Base-by-base conservation (phyloP, 2,113 vertebrate species). In the Xyliphius kryptos region DNA sequence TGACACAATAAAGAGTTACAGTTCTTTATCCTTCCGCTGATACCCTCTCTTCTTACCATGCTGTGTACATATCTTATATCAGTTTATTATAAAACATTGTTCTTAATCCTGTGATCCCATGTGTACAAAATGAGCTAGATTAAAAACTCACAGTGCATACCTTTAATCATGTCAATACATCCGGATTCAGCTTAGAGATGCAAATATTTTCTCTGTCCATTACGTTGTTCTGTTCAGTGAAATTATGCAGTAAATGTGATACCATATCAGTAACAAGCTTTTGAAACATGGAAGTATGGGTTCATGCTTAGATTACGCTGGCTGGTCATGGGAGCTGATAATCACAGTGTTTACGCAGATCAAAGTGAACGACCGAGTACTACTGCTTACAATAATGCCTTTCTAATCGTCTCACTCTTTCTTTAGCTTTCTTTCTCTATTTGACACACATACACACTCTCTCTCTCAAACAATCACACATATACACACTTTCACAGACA, bases 251-350 rank as follows among this genome's bases (percentile, higher is more conserved):
- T 57, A 26, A 66, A 59, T 51, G 47, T 38, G 44, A 52, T 41
- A 66, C 26, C 15, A 32, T 44, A 58, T 57, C 47, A 52, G 55
- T 59, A 26, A 22, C 14, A 15, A 13, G 15, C 21, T 52, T 20
- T 9, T 51, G 64, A 14, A 66, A 17, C 21, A 12, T 51, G 37
- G 38, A 49, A 58, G 54, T 66, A 40, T 44, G 55, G 64, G n/a
- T 44, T 66, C 48, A 43, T 59, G 46, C 47, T 66, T 52, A 43
- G 48, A 57, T 59, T 59, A 32, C 16, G 52, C 48, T 15, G 64
- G 20, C 56, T 26, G 38, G 55, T 58, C 64, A 66, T 66, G 64
- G 55, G 55, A 66, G 64, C 38, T 66, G 64, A 59, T 59, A 51
- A 59, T 50, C 48, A 44, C 36, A 52, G 56, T 40, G 9, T 58